Evolutionary conservation across 1,140 invertebrate species (phyloP).

Genomic region (Adoxophyes honmai): DNA sequence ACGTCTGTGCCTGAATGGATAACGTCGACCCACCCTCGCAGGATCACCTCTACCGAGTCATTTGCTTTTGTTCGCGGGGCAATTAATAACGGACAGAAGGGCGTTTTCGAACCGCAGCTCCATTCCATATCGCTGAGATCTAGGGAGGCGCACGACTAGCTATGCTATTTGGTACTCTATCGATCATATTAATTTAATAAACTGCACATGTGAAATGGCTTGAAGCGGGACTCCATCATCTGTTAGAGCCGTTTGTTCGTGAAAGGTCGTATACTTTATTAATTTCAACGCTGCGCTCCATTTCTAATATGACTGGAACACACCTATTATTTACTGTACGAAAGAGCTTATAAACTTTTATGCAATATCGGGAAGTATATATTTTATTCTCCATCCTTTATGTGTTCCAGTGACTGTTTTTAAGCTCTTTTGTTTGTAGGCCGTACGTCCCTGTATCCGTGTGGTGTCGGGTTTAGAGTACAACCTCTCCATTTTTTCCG

Average conservation of each 20-base stretch:
- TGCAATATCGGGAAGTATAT: background rate
- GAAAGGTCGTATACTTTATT: slow-evolving; percentile 15
- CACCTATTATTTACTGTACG: background rate
- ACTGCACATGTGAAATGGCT: slow-evolving; percentile 33
- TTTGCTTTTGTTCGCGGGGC: slow-evolving; percentile 73
- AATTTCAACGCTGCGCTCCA: slow-evolving; percentile 9
- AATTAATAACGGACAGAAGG: slow-evolving; percentile 72
- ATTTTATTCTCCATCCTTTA: too few species aligned
- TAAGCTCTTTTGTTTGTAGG: too few species aligned
- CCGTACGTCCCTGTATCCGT: too few species aligned
- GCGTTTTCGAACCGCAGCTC: slow-evolving; percentile 62
- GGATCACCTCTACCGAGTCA: slow-evolving; percentile 73
- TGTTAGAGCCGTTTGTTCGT: slow-evolving; percentile 14
- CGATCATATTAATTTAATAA: slow-evolving; percentile 51
- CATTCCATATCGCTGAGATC: slow-evolving; percentile 63
- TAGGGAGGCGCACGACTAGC: slow-evolving; percentile 37
- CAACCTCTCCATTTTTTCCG: too few species aligned
- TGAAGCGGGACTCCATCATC: slow-evolving; percentile 10
- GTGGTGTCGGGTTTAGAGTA: too few species aligned
- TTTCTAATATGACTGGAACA: background rate
- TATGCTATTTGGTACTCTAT: slow-evolving; percentile 36
- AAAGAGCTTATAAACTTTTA: background rate
- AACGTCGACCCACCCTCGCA: slow-evolving; percentile 63
- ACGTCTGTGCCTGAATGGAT: slow-evolving; percentile 71
- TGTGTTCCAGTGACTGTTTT: too few species aligned